phyloP scores from a whole-genome alignment of 2,888 invertebrate genomes.

The Trichogramma evanescens region DNA sequence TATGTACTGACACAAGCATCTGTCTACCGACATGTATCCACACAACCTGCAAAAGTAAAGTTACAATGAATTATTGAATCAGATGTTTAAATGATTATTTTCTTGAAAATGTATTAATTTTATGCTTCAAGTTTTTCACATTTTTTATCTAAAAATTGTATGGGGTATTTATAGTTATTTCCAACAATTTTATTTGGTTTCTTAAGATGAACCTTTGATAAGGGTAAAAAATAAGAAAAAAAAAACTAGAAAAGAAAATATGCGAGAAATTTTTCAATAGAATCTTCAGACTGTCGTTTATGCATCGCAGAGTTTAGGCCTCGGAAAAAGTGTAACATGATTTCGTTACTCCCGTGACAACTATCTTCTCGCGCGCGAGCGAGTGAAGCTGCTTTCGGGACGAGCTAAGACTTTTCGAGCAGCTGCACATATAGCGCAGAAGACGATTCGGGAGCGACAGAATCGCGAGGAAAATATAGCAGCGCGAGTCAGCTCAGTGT shows the following conservation, averaged over 20 bases:
- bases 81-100: background rate
- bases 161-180: slow-evolving; percentile 1
- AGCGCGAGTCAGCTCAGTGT: slow-evolving; percentile 8
- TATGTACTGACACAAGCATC: slow-evolving; percentile 88
- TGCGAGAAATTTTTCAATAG: slow-evolving; percentile 15
- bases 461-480: slow-evolving; percentile 7
- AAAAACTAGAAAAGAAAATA: slow-evolving; percentile 2
- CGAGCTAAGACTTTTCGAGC: background rate
- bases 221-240: background rate
- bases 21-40: slow-evolving; percentile 93
- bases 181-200: background rate
- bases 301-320: slow-evolving; percentile 4
- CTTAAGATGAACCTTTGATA: background rate
- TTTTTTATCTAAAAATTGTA: background rate
- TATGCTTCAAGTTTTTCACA: background rate
- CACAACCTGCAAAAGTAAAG: slow-evolving; percentile 62
- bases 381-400: background rate
- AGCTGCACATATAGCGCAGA: background rate
- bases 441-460: background rate
- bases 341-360: slow-evolving; percentile 10
- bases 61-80: background rate
- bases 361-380: background rate
- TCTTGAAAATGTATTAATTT: background rate
- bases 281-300: slow-evolving; percentile 10
- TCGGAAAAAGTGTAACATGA: slow-evolving; percentile 17